Conservation (phyloP, 2,888 invertebrate species). For the Ochropleura plecta region DNA sequence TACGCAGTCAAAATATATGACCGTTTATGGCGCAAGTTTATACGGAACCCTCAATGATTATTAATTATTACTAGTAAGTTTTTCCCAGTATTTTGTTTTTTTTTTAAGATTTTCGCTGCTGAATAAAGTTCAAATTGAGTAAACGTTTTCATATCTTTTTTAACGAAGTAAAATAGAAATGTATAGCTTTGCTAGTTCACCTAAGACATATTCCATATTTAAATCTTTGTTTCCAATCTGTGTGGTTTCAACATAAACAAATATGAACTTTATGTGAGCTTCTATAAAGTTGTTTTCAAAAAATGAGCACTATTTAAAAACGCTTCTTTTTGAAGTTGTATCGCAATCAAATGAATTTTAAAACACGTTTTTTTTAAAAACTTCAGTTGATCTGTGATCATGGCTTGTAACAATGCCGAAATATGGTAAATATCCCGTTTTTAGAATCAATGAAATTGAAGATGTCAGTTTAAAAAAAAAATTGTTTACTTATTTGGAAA, state of each 20-base stretch:
- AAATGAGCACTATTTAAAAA: not conserved
- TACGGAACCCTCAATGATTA: too few species aligned
- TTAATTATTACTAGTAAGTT: too few species aligned
- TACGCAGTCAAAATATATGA: too few species aligned
- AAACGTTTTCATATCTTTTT: not conserved
- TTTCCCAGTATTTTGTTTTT: not conserved
- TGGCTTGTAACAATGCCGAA: too few species aligned
- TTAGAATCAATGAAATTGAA: too few species aligned
- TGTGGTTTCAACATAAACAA: not conserved
- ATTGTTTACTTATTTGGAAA: not conserved
- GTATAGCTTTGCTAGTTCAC: not conserved
- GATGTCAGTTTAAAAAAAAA: not conserved
- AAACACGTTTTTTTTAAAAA: too few species aligned
- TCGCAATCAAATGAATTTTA: not conserved
- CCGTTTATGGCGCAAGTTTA: too few species aligned
- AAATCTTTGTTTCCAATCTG: not conserved
- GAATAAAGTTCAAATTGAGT: not conserved
- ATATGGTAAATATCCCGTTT: too few species aligned
- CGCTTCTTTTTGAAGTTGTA: not conserved
- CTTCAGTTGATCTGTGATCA: too few species aligned
- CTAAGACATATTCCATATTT: constrained; percentile 6
- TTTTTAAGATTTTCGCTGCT: not conserved
- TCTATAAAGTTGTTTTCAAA: not conserved
- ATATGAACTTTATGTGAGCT: not conserved
- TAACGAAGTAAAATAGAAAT: not conserved